Evolutionary conservation across 2,797 vertebrate species (phyloP).

Genomic region (Danio aesculapii): DNA sequence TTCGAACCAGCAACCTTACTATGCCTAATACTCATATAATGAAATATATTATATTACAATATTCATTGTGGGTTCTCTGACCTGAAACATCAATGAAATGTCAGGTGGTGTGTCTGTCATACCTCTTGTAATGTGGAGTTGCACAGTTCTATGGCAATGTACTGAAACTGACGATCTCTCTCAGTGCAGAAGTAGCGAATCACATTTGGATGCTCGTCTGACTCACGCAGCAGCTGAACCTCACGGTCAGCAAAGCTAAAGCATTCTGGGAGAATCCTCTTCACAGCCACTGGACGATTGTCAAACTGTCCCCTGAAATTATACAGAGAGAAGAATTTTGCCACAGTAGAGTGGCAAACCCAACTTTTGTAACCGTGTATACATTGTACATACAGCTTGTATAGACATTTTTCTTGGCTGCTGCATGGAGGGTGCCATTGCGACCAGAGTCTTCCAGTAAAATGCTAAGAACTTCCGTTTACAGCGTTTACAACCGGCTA

Average conservation of each 20-base stretch:
- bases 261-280: constrained; percentile 96
- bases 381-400: too few species aligned
- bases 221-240: constrained; percentile 93
- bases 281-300: constrained; percentile 92
- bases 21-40: too few species aligned
- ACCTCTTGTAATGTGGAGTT: constrained; percentile 95
- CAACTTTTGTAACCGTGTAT: too few species aligned
- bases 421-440: too few species aligned
- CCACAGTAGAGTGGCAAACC: too few species aligned
- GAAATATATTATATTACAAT: neutral
- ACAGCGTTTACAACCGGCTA: too few species aligned
- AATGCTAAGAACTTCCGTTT: too few species aligned
- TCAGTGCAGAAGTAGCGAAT: constrained; percentile 99
- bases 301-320: constrained; percentile 91
- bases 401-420: too few species aligned
- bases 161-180: constrained; percentile 97
- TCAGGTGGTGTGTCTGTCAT: neutral
- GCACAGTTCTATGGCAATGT: constrained; percentile 97
- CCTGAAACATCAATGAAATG: neutral
- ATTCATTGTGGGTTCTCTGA: neutral
- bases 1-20: too few species aligned
- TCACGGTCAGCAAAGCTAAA: constrained; percentile 97
- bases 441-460: too few species aligned
- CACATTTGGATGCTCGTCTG: constrained; percentile 95
- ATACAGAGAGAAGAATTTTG: neutral